Evolutionary conservation across 2,113 vertebrate genomes (phyloP), one percentile per base, ranked within the genome.

Genomic region (Sylvia atricapilla): DNA sequence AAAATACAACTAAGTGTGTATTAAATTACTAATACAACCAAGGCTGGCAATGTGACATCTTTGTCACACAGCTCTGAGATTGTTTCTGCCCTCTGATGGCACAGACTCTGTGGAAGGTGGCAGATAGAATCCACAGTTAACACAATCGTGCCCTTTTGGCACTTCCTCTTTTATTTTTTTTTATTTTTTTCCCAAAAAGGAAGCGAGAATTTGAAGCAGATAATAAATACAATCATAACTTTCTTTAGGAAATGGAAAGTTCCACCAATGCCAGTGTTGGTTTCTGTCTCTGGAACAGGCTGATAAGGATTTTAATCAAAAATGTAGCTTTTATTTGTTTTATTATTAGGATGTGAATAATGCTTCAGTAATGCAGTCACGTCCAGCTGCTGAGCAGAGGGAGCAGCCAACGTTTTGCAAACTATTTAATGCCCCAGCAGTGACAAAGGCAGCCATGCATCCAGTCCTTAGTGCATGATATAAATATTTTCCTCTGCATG

Each of bases 401-500:
- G 74, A 96, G 75, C 92, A 89, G 88, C 87, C 86, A 85, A 73
- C 49, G n/a, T 62, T 83, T 62, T 73, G 82, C 86, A 62, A 92
- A 93, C 13, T 50, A 6, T 88, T 88, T 62, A 62, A 92, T 17
- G 46, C 80, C 88, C 75, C 53, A 53, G 64, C 1, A 6, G 19
- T 63, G 35, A 69, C 59, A 73, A 80, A 84, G 75, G 55, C 85
- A 69, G 70, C 33, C 33, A 46, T 13, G 39, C 31, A 41, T 31
- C 9, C 27, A 69, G 46, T 89, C 80, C n/a, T 96, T 87, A 96
- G 55, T 91, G 41, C 24, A 97, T 22, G 35, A 95, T 76, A 68
- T 97, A 95, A 87, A 95, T 4, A 18, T 97, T 97, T 68, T 97
- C 95, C 53, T 96, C 96, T 50, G 81, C 63, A 17, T 53, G 87